phyloP scores from a whole-genome alignment of 1,140 invertebrate genomes.

The Drosophila pectinifera region DNA sequence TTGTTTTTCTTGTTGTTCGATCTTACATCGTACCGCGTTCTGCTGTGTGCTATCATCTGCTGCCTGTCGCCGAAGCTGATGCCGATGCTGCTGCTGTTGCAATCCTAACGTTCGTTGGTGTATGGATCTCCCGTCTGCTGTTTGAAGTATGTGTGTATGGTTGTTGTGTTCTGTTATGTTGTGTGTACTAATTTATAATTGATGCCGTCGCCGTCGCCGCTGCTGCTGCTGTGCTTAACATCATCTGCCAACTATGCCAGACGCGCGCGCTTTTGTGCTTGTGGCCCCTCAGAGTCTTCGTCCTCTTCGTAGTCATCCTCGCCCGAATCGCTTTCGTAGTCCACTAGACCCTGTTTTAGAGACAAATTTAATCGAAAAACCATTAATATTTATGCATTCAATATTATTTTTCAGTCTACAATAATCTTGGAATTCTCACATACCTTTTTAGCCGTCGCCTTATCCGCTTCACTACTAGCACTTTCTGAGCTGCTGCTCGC shows the following conservation, averaged over 20 bases:
- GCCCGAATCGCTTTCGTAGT: constrained; percentile 98
- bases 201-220: constrained; percentile 46
- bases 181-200: constrained; percentile 77
- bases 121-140: constrained; percentile 14
- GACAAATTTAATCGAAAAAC: not conserved
- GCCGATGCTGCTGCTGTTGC: constrained; percentile 17
- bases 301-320: constrained; percentile 97
- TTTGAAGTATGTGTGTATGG: constrained; percentile 1
- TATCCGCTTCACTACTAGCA: constrained; percentile 56
- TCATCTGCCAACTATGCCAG: constrained; percentile 74
- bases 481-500: constrained; percentile 23
- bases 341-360: constrained; percentile 92
- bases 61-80: constrained; percentile 1
- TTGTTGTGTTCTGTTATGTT: constrained; percentile 46
- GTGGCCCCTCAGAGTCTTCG: constrained; percentile 86
- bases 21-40: constrained; percentile 71
- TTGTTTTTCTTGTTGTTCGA: constrained; percentile 60
- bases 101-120: constrained; percentile 41
- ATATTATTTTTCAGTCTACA: too few species aligned
- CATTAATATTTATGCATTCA: not conserved
- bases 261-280: constrained; percentile 83
- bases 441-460: constrained; percentile 69
- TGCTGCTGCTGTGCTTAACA: constrained; percentile 24
- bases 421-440: not conserved
- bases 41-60: constrained; percentile 25